Conservation (phyloP, 1,140 invertebrate genomes). For the Patella vulgata region DNA sequence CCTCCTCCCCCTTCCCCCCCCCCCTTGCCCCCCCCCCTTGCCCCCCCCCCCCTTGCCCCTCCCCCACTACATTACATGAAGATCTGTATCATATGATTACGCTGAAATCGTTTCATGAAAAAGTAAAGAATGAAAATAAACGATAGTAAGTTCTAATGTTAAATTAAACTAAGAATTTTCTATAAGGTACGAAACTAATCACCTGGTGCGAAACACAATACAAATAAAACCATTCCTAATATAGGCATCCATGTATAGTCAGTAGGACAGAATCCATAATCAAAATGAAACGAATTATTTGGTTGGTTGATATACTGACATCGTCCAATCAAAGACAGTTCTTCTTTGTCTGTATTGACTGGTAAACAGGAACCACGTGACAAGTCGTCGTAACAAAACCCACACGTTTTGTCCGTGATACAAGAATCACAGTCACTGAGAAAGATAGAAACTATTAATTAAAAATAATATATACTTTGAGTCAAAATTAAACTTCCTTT, state of each 20-base stretch:
- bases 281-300: constrained; percentile 52
- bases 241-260: constrained; percentile 69
- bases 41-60: too few relatives aligned
- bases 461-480: too few relatives aligned
- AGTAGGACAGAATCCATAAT: constrained; percentile 69
- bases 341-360: constrained; percentile 29
- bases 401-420: constrained; percentile 60
- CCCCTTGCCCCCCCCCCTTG: background rate
- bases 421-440: constrained; percentile 66
- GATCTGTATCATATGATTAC: too few relatives aligned
- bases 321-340: constrained; percentile 34
- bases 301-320: constrained; percentile 37
- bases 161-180: background rate
- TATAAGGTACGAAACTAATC: background rate
- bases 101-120: too few relatives aligned
- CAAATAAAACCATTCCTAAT: constrained; percentile 68
- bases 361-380: constrained; percentile 49
- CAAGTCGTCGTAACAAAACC: constrained; percentile 65
- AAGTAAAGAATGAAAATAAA: too few relatives aligned
- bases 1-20: constrained; percentile 1
- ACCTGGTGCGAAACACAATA: constrained; percentile 71
- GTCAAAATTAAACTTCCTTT: too few relatives aligned
- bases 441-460: too few relatives aligned
- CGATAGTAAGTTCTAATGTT: too few relatives aligned
- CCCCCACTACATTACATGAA: too few relatives aligned